Evolutionary conservation across 2,113 vertebrate species (phyloP).

Genomic region (Lutjanus erythropterus): DNA sequence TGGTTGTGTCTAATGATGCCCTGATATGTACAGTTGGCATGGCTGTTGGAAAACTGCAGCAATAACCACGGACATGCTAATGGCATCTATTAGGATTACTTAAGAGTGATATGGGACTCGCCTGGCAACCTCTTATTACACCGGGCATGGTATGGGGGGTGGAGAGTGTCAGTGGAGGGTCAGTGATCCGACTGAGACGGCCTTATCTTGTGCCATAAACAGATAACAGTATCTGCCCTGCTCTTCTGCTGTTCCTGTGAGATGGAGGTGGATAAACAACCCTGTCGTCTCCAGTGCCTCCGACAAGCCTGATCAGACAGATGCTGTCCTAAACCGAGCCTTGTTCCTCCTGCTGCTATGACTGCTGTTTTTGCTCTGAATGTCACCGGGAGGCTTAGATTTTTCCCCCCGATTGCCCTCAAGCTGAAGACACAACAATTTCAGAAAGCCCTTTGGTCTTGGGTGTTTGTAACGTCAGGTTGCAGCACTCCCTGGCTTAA

Average conservation of each 20-base stretch:
- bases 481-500: conserved; percentile 52
- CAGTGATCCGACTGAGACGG: conserved; percentile 86
- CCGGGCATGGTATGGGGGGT: conserved; percentile 46
- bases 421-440: conserved; percentile 75
- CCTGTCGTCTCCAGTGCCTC: conserved; percentile 79
- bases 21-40: conserved; percentile 74
- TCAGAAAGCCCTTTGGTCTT: conserved; percentile 60
- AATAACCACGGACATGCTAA: conserved; percentile 85
- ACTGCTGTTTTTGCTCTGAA: conserved; percentile 42
- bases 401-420: conserved; percentile 67
- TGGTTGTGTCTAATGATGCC: conserved; percentile 67
- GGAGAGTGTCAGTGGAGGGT: conserved; percentile 81
- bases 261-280: conserved; percentile 83
- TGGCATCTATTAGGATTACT: conserved; percentile 89
- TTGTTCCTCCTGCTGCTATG: conserved; percentile 47
- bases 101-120: conserved; percentile 88
- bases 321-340: conserved; percentile 51
- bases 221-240: conserved; percentile 87
- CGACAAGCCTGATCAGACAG: conserved; percentile 66
- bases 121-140: conserved; percentile 89
- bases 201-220: conserved; percentile 89
- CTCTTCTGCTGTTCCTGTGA: conserved; percentile 81
- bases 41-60: conserved; percentile 74
- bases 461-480: conserved; percentile 52
- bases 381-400: conserved; percentile 70